Percentiles rank a stretch among this genome's conserved stretches.
phyloP scores from a whole-genome alignment of 2,797 vertebrate species.

The Pelobates cultripes region DNA sequence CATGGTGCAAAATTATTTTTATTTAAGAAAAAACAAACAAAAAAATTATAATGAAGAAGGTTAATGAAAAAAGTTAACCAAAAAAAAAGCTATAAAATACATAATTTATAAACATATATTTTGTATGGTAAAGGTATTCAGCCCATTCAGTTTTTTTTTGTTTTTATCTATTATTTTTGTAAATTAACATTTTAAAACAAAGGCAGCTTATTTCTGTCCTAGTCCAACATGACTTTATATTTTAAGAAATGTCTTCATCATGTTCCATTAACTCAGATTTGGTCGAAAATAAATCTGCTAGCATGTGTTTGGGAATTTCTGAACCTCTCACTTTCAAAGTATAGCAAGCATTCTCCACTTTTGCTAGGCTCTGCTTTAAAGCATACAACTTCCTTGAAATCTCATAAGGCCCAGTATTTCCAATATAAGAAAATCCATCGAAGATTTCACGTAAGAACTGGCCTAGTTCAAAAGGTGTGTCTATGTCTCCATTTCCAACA shows the following conservation, averaged over 20 bases:
- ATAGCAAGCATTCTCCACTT: constrained; percentile 97
- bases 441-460: constrained; percentile 94
- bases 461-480: constrained; percentile 96
- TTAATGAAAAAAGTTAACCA: no score
- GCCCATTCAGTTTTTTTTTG: no score
- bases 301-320: constrained; percentile 96
- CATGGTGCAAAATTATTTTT: no score
- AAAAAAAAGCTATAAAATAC: no score
- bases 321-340: constrained; percentile 90
- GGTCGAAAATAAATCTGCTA: constrained; percentile 92
- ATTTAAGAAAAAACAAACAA: no score
- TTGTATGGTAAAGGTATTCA: no score
- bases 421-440: constrained; percentile 94
- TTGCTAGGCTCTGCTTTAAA: constrained; percentile 93
- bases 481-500: constrained; percentile 94
- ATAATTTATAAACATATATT: no score
- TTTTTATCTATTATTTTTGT: no score
- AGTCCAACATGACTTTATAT: neutral
- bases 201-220: neutral
- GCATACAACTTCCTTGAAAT: constrained; percentile 96
- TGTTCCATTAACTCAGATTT: constrained; percentile 85
- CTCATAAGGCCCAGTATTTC: constrained; percentile 96
- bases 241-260: constrained; percentile 86
- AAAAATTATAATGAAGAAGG: no score
- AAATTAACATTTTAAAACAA: no score